Conservation (phyloP, 2,113 vertebrate genomes). For the Capreolus pygargus region DNA sequence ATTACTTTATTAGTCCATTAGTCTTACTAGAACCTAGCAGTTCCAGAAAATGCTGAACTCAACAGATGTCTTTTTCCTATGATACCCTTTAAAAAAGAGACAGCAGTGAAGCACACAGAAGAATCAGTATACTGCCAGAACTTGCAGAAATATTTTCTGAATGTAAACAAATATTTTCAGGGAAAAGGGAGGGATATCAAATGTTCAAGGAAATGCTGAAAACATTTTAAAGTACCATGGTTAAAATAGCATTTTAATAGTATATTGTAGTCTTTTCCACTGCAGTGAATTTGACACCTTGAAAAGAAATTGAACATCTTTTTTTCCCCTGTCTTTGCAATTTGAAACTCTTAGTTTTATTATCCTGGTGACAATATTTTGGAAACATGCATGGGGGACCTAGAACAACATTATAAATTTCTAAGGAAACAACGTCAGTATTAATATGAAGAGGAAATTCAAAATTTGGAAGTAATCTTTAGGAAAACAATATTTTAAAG, state of each 20-base stretch:
- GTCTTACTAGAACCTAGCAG: conserved; percentile 17
- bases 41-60: not conserved
- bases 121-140: not conserved
- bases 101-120: not conserved
- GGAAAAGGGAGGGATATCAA: not conserved
- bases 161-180: conserved; percentile 30
- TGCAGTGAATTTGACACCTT: not conserved
- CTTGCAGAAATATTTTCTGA: not conserved
- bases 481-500: not conserved
- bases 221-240: not conserved
- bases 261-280: not conserved
- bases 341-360: conserved; percentile 13
- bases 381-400: not conserved
- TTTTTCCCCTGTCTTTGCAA: not conserved
- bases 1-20: not conserved
- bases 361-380: not conserved
- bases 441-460: conserved; percentile 31
- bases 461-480: not conserved
- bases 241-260: conserved; percentile 24
- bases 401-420: not conserved
- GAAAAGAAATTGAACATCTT: not conserved
- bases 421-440: not conserved
- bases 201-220: not conserved
- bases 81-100: not conserved
- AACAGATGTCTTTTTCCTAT: not conserved